A percentile compares a stretch with the other conserved stretches of the same genome.
Conservation (phyloP, 2,888 invertebrate genomes). For the Dryomyza anilis region DNA sequence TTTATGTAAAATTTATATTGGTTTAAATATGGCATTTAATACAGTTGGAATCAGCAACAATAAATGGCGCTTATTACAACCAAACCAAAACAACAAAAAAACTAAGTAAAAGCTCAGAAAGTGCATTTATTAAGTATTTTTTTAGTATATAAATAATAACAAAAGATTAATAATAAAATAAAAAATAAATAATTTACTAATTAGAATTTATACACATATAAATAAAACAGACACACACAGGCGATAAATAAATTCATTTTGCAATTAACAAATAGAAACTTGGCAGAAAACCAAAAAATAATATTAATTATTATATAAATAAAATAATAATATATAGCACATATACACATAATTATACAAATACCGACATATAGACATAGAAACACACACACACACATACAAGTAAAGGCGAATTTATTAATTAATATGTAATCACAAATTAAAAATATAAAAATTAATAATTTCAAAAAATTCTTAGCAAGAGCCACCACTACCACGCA, state of each 20-base stretch:
- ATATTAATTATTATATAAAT: background rate
- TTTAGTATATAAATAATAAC: background rate
- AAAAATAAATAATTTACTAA: conserved; percentile 1
- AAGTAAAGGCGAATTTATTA: conserved; percentile 15
- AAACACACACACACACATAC: background rate
- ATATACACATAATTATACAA: background rate
- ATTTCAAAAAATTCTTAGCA: background rate
- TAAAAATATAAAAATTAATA: conserved; percentile 16
- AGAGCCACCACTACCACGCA: background rate
- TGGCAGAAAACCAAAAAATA: background rate
- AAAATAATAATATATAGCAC: background rate
- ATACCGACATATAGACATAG: background rate
- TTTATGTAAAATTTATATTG: background rate
- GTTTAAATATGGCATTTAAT: background rate
- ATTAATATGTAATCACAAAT: background rate
- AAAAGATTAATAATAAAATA: background rate
- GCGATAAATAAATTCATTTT: background rate
- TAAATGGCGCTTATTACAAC: conserved; percentile 58
- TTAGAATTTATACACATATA: background rate
- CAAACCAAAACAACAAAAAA: conserved; percentile 6
- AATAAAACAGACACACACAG: background rate
- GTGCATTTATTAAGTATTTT: conserved; percentile 50
- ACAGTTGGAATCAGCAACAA: conserved; percentile 52
- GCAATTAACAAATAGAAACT: background rate
- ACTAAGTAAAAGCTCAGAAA: conserved; percentile 53